These are phyloP conservation scores for Calyptommatus sinebrachiatus DNA, from an alignment of 2,113 vertebrate species.

Conservation along the genomic window DNA sequence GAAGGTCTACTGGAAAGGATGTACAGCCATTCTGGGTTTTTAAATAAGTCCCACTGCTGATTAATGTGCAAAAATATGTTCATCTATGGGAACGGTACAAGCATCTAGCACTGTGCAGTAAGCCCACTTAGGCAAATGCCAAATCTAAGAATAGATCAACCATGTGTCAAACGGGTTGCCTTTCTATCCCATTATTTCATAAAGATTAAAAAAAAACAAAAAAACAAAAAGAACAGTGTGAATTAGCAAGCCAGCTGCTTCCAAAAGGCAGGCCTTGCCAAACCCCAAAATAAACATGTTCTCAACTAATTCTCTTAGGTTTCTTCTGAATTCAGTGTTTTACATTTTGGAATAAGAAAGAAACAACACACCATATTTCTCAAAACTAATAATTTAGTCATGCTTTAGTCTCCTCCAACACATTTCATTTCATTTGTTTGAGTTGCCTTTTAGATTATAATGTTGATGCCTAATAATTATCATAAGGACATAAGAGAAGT, in stretches of 20 bases:
- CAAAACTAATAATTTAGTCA: background rate
- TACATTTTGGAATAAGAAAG: slow-evolving; percentile 26
- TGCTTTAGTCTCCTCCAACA: background rate
- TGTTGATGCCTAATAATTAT: too few species aligned
- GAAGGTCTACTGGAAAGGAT: background rate
- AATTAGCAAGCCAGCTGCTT: slow-evolving; percentile 47
- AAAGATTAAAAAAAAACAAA: background rate
- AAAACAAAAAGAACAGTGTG: slow-evolving; percentile 14
- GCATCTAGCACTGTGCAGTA: slow-evolving; percentile 26
- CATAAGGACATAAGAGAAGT: too few species aligned
- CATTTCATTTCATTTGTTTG: background rate
- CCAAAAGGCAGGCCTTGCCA: slow-evolving; percentile 47
- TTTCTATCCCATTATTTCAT: slow-evolving; percentile 22
- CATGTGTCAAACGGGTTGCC: slow-evolving; percentile 32
- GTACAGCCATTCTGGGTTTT: background rate
- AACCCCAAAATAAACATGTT: slow-evolving; percentile 37
- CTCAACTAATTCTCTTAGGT: slow-evolving; percentile 43
- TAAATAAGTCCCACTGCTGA: slow-evolving; percentile 42
- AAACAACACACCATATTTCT: background rate
- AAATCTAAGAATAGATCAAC: slow-evolving; percentile 64
- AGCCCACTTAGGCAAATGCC: slow-evolving; percentile 48
- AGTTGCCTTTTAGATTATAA: background rate
- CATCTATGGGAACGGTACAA: slow-evolving; percentile 42
- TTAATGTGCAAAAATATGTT: slow-evolving; percentile 47
- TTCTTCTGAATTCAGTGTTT: slow-evolving; percentile 16